Conservation (phyloP, 1,140 invertebrate species). For the Rhizoglyphus robini region DNA sequence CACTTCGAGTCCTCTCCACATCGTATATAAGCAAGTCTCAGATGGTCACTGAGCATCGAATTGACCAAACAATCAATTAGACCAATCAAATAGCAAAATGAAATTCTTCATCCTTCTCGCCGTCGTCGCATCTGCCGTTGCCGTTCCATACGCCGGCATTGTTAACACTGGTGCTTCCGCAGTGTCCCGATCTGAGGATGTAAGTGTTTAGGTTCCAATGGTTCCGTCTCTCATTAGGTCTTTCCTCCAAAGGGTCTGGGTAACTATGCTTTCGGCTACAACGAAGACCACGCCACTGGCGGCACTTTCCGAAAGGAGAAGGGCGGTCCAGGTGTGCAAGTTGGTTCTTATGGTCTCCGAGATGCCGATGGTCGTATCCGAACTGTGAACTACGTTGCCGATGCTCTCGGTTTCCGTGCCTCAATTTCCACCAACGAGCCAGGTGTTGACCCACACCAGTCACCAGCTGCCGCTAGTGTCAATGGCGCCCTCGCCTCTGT, state of each 20-base stretch:
- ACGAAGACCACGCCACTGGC: conserved; percentile 25
- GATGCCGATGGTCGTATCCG: conserved; percentile 26
- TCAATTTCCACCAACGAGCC: conserved; percentile 25
- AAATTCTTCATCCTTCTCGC: not conserved
- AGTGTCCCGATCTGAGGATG: conserved; percentile 8
- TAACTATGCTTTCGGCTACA: conserved; percentile 27
- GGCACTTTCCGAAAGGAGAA: conserved; percentile 27
- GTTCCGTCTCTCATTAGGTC: not conserved
- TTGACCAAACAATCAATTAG: too few relatives aligned
- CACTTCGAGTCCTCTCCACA: too few relatives aligned
- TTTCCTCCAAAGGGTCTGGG: conserved; percentile 11
- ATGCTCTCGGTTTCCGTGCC: conserved; percentile 25
- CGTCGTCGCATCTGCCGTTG: not conserved
- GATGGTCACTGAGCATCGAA: too few relatives aligned
- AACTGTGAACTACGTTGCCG: conserved; percentile 28
- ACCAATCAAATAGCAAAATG: too few relatives aligned
- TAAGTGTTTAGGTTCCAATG: not conserved
- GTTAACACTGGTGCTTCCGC: not conserved
- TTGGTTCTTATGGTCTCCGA: conserved; percentile 29
- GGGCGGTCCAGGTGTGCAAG: conserved; percentile 24
- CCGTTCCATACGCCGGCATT: not conserved
- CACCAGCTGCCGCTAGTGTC: conserved; percentile 18
- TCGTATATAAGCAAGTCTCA: too few relatives aligned
- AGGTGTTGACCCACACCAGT: conserved; percentile 24
- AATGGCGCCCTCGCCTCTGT: not conserved